A percentile compares a stretch with the other conserved stretches of the same genome.
phyloP scores from a whole-genome alignment of 1,140 invertebrate genomes.

The Atopsyche davidsoni region DNA sequence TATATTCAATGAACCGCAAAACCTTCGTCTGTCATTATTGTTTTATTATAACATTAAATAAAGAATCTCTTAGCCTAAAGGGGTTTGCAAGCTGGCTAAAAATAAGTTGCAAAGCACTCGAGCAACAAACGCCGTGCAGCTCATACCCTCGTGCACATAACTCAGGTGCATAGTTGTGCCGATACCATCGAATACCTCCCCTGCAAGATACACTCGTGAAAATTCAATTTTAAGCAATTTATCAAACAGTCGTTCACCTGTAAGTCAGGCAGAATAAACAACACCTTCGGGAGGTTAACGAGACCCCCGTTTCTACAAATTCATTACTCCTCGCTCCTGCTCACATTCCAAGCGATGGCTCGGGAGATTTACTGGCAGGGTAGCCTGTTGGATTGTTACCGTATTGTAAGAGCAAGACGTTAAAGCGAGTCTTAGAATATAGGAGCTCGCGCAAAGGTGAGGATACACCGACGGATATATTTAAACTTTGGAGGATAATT shows the following conservation, averaged over 20 bases:
- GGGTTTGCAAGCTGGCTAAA: too few relatives aligned
- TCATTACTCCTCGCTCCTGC: background rate
- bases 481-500: too few relatives aligned
- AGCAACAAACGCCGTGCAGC: too few relatives aligned
- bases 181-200: background rate
- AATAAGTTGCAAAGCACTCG: too few relatives aligned
- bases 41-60: too few relatives aligned
- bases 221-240: slow-evolving; percentile 17
- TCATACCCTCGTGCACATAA: too few relatives aligned
- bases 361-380: background rate
- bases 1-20: background rate
- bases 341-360: slow-evolving; percentile 2
- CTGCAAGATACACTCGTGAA: slow-evolving; percentile 4
- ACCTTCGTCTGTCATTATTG: too few relatives aligned
- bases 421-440: too few relatives aligned
- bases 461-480: background rate
- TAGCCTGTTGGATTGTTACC: slow-evolving; percentile 3
- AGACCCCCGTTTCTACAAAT: background rate
- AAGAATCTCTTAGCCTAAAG: too few relatives aligned
- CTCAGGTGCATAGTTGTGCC: too few relatives aligned
- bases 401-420: background rate
- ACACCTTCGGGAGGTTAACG: slow-evolving; percentile 1
- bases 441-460: too few relatives aligned
- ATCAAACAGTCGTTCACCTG: slow-evolving; percentile 1
- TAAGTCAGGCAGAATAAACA: background rate